Percentiles rank a stretch among this genome's conserved stretches.
phyloP scores from a whole-genome alignment of 2,113 vertebrate genomes.

The Zapornia atra region DNA sequence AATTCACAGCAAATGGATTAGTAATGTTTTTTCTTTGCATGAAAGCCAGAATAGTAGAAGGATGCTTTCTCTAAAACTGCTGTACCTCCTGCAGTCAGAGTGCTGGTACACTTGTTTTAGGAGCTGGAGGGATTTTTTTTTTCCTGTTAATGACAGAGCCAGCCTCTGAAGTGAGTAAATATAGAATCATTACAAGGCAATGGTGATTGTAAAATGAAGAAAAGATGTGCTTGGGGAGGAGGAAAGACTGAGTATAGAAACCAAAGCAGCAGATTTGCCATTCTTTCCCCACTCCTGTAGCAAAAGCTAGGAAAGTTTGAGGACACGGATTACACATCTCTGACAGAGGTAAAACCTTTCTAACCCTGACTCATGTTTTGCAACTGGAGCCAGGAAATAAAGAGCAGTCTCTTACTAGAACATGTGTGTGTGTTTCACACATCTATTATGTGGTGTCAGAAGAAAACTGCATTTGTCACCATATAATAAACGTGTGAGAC shows the following conservation, averaged over 20 bases:
- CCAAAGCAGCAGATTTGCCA: not conserved
- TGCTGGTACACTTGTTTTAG: not conserved
- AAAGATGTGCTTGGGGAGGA: not conserved
- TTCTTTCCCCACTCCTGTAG: not conserved
- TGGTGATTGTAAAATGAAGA: not conserved
- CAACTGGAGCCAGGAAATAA: slow-evolving; percentile 52
- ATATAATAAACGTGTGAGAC: slow-evolving; percentile 64
- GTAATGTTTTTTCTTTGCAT: not conserved
- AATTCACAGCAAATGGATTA: not conserved
- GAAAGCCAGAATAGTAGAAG: not conserved
- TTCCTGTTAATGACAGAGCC: not conserved
- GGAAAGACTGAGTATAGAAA: not conserved
- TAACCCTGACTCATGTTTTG: slow-evolving; percentile 49
- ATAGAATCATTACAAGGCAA: not conserved
- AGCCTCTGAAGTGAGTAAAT: not conserved
- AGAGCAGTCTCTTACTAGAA: slow-evolving; percentile 46
- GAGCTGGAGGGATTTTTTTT: not conserved
- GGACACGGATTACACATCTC: not conserved
- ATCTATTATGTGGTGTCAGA: slow-evolving; percentile 64
- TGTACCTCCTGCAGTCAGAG: not conserved
- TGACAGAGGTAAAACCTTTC: slow-evolving; percentile 32
- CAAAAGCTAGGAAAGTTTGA: not conserved
- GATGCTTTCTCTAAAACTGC: not conserved
- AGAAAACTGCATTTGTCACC: slow-evolving; percentile 61
- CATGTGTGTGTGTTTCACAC: slow-evolving; percentile 57